A percentile compares a stretch with the other conserved stretches of the same genome.
These are phyloP conservation scores for Dione vanillae DNA, from an alignment of 2,888 invertebrate genomes.

Conservation along the genomic window DNA sequence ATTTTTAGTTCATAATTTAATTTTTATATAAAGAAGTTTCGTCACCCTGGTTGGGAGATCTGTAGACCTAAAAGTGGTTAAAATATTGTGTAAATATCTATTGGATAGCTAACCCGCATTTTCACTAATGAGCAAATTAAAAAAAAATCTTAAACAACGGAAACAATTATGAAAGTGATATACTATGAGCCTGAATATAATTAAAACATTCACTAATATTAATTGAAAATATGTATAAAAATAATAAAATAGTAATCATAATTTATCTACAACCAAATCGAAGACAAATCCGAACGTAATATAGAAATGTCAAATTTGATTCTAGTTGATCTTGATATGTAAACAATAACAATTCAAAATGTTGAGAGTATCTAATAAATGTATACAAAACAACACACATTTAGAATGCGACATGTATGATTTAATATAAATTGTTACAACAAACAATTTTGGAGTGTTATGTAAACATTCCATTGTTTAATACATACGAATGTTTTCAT, in stretches of 20 bases:
- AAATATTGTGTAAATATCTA: too few species aligned
- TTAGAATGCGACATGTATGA: constrained; percentile 5
- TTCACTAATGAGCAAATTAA: too few species aligned
- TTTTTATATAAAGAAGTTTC: too few species aligned
- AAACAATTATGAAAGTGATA: too few species aligned
- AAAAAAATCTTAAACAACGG: too few species aligned
- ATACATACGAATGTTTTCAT: constrained; percentile 56
- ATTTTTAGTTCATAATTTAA: too few species aligned
- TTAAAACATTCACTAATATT: too few species aligned
- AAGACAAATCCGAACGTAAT: background rate
- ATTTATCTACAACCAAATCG: background rate
- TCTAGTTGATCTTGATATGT: background rate
- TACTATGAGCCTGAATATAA: too few species aligned
- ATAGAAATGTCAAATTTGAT: constrained; percentile 6
- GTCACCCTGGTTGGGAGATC: too few species aligned
- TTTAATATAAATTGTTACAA: constrained; percentile 43
- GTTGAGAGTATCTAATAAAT: background rate
- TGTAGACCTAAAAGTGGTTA: too few species aligned
- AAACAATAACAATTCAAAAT: constrained; percentile 3
- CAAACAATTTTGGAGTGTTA: constrained; percentile 51
- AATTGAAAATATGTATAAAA: background rate
- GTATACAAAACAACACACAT: constrained; percentile 8
- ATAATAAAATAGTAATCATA: background rate
- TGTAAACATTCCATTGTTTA: constrained; percentile 69
- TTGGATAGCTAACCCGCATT: too few species aligned